Conservation (phyloP, 2,113 vertebrate genomes). For the Oxyura jamaicensis region DNA sequence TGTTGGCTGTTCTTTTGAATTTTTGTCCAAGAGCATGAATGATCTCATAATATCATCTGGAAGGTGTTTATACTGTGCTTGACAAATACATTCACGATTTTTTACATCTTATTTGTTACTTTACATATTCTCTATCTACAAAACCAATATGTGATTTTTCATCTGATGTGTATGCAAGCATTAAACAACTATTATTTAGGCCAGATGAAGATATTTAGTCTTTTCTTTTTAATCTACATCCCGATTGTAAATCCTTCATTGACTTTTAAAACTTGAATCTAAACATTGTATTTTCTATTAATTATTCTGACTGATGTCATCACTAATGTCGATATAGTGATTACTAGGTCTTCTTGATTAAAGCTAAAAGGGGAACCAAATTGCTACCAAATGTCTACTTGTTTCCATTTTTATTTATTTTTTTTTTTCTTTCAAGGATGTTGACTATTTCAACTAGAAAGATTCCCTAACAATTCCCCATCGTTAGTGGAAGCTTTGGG, state of each 20-base stretch:
- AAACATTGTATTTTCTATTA: conserved; percentile 49
- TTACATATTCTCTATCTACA: not conserved
- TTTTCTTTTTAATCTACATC: not conserved
- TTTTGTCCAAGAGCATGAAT: not conserved
- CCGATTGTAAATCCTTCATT: not conserved
- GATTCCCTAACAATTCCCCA: conserved; percentile 34
- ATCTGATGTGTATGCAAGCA: not conserved
- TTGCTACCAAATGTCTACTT: conserved; percentile 71
- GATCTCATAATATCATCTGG: not conserved
- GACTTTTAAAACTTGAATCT: conserved; percentile 22
- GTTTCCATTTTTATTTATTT: conserved; percentile 40
- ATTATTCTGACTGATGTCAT: conserved; percentile 55
- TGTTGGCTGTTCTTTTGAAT: not conserved
- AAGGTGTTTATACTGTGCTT: not conserved
- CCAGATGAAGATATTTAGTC: not conserved
- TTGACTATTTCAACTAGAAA: conserved; percentile 34
- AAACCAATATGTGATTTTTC: not conserved
- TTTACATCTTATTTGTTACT: not conserved
- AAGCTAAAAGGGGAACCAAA: conserved; percentile 71
- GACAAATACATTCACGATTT: not conserved
- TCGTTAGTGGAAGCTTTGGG: conserved; percentile 24
- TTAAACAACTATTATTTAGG: not conserved
- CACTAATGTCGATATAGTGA: conserved; percentile 62
- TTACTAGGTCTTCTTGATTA: conserved; percentile 71
- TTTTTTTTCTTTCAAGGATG: not conserved